Evolutionary conservation across 2,113 vertebrate genomes (phyloP).

Genomic region (Pagrus major): DNA sequence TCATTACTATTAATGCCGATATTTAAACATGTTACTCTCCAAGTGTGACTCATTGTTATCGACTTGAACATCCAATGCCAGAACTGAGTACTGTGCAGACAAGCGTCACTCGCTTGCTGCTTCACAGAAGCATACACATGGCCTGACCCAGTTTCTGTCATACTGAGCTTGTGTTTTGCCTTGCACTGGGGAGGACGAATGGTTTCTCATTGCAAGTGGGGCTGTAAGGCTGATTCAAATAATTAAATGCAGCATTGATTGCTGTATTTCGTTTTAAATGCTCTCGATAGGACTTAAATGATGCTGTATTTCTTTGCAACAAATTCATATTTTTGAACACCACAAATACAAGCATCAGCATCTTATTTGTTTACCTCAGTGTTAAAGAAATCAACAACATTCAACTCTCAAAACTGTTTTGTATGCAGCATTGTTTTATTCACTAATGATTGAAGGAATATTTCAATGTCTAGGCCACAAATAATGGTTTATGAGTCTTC

Average conservation of each 20-base stretch:
- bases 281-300: background rate
- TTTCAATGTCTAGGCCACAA: background rate
- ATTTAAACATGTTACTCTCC: background rate
- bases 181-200: constrained; percentile 23
- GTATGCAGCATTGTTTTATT: background rate
- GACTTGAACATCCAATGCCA: constrained; percentile 20
- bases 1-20: background rate
- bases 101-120: constrained; percentile 36
- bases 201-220: constrained; percentile 18
- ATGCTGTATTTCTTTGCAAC: background rate
- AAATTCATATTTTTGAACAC: background rate
- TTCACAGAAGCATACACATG: constrained; percentile 32
- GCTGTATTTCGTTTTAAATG: constrained; percentile 7
- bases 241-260: constrained; percentile 7
- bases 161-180: constrained; percentile 44
- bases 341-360: background rate
- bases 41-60: background rate
- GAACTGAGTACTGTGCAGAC: constrained; percentile 12
- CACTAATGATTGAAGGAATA: background rate
- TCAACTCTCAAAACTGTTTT: background rate
- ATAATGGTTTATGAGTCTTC: background rate
- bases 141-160: constrained; percentile 68
- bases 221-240: constrained; percentile 18
- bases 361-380: background rate
- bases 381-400: background rate